These are phyloP conservation scores for Rhynchophorus ferrugineus DNA, from an alignment of 1,140 invertebrate species.

Conservation along the genomic window DNA sequence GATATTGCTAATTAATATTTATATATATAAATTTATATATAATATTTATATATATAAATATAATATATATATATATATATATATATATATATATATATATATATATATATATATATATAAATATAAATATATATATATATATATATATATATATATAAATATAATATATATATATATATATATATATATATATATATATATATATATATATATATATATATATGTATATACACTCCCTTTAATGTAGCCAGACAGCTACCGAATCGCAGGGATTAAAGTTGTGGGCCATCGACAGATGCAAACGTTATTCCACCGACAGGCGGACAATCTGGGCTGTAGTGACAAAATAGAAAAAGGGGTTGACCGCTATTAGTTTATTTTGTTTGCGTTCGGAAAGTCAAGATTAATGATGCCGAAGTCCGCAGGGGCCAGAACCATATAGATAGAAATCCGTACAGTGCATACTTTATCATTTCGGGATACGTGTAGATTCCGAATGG, in stretches of 20 bases:
- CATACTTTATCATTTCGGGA: too few relatives aligned
- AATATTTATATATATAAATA: too few relatives aligned
- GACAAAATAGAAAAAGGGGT: conserved; percentile 13
- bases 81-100: too few relatives aligned
- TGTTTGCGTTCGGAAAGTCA: conserved; percentile 19
- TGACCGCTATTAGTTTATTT: conserved; percentile 23
- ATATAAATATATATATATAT: neutral
- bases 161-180: conserved; percentile 2
- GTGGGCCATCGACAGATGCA: conserved; percentile 15
- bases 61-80: too few relatives aligned
- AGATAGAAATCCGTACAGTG: too few relatives aligned
- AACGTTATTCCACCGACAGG: conserved; percentile 5
- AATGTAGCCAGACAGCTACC: conserved; percentile 17
- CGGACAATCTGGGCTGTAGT: conserved; percentile 9
- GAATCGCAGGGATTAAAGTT: conserved; percentile 13
- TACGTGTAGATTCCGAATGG: too few relatives aligned
- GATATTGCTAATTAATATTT: too few relatives aligned
- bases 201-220: conserved; percentile 4
- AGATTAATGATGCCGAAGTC: conserved; percentile 13
- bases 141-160: neutral
- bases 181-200: conserved; percentile 4
- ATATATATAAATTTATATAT: too few relatives aligned
- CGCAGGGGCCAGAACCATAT: too few relatives aligned
- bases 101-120: too few relatives aligned
- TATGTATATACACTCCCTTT: too few relatives aligned